Evolutionary conservation across 1,140 invertebrate genomes (phyloP), one percentile per base, ranked within the genome.

Genomic region (Planococcus citri): DNA sequence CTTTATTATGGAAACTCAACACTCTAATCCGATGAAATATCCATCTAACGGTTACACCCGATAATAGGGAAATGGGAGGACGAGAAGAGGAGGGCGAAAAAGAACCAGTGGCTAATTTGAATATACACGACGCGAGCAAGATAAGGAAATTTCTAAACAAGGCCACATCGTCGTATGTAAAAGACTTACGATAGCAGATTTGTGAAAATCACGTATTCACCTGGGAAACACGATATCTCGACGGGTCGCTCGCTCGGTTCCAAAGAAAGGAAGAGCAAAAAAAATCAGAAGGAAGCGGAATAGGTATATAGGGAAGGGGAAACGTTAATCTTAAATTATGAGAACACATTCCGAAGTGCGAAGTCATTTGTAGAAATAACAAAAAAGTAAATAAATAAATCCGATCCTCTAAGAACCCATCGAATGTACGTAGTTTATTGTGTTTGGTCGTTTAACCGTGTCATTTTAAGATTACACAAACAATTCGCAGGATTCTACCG

Each of bases 311-410:
- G 4, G 12, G 29, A 33, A 20, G 41, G 41, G 41, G 41, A 51
- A 14, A 20, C 41, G 12, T 51, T 51, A 51, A 51, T 51, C 41
- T 51, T 51, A 51, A 51, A 51, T 51, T 51, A 51, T 51, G 41
- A 51, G 41, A 51, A 51, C 41, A n/a, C 10, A 51, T 51, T 51
- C 41, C 41, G n/a, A 51, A 51, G 41, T 51, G 33, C 33, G 6
- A 51, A 51, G 6, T 51, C 41, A 51, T 51, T 51, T 51, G 41
- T 14, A 51, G 41, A 51, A 51, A 51, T 51, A 51, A 51, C 41
- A 51, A 51, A 51, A 51, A 51, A 51, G 41, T 51, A 51, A 51
- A 51, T 51, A 51, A 51, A 51, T 51, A 51, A 51, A 51, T 51
- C 41, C 41, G 6, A 51, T n/a, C n/a, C n/a, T 51, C 41, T 51